phyloP scores from a whole-genome alignment of 2,113 vertebrate species.

The Hypocryptadius cinnamomeus region DNA sequence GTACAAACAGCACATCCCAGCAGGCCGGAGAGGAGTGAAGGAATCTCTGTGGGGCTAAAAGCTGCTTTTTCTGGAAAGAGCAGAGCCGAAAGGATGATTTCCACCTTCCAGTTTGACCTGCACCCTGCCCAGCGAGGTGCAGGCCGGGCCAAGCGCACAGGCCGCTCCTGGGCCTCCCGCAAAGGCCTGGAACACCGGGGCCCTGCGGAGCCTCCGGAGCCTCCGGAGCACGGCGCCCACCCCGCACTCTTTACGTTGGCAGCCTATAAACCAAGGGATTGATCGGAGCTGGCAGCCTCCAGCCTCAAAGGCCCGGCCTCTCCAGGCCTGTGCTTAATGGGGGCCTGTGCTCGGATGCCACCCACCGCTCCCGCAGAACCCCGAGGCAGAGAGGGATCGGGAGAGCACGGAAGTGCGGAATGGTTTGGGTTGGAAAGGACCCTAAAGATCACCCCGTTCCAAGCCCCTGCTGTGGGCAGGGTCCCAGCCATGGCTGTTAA shows the following conservation, averaged over 20 bases:
- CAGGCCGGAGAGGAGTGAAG: not conserved
- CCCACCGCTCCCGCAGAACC: not conserved
- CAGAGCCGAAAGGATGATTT: rapidly evolving
- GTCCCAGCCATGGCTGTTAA: not conserved
- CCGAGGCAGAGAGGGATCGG: rapidly evolving
- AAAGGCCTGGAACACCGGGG: not conserved
- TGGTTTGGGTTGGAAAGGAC: not conserved
- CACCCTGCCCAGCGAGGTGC: not conserved
- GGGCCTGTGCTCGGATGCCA: not conserved
- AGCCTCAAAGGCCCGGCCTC: not conserved
- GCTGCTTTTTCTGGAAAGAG: rapidly evolving
- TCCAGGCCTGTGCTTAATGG: not conserved
- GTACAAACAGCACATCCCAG: not conserved
- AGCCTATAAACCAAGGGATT: slow-evolving; percentile 15
- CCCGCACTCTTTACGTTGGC: not conserved
- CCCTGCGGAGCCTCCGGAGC: not conserved
- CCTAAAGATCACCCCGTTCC: not conserved
- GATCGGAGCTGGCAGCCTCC: not conserved
- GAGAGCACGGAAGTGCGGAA: not conserved
- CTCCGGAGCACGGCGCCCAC: not conserved
- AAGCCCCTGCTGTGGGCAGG: not conserved
- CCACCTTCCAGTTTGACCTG: not conserved
- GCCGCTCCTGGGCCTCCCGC: not conserved
- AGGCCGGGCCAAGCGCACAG: not conserved
- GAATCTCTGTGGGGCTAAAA: not conserved